Evolutionary conservation across 2,797 vertebrate genomes (phyloP), one percentile per base, ranked within the genome.

Genomic region (Balearica regulorum): DNA sequence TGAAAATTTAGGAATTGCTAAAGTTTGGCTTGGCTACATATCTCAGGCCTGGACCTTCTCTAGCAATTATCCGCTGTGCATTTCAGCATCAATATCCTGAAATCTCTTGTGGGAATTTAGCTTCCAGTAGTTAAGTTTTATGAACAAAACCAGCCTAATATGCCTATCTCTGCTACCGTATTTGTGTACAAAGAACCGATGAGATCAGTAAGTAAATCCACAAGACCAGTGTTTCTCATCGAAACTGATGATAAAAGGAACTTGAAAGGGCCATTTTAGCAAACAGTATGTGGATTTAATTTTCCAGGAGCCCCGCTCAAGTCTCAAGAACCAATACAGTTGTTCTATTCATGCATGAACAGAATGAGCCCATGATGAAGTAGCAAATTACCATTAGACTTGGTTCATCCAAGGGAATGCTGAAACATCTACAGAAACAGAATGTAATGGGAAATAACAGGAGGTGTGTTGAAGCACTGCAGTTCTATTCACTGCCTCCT

Each of bases 301-400:
- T 96, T 95, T 95, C 89, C 72, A 90, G 87, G 83, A 95, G 84
- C 64, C 81, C 72, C 1, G 5, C 83, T 97, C 64, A 72, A 66
- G 58, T 79, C 73, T 85, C 69, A 62, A 83, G 90, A 92, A 91
- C 64, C 83, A 89, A 89, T 91, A 90, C 46, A 83, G 66, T 91
- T 91, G 43, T 69, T 93, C 94, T 88, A 71, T 83, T 94, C 84
- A 75, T 92, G 89, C 82, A 87, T 60, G 33, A 96, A 94, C 78
- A 94, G 82, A 96, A 96, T 81, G 71, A 94, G 89, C 76, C 46
- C 55, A 51, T 90, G 95, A 94, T 91, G 94, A 95, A 95, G 89
- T 71, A 96, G 90, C 78, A 94, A 83, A 91, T 96, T 91, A 95
- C 61, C 81, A 75, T 93, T 62, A 89, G 87, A 65, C 48, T 86